Base-by-base conservation (phyloP, 1,140 invertebrate genomes). In the Euglossa dilemma region DNA sequence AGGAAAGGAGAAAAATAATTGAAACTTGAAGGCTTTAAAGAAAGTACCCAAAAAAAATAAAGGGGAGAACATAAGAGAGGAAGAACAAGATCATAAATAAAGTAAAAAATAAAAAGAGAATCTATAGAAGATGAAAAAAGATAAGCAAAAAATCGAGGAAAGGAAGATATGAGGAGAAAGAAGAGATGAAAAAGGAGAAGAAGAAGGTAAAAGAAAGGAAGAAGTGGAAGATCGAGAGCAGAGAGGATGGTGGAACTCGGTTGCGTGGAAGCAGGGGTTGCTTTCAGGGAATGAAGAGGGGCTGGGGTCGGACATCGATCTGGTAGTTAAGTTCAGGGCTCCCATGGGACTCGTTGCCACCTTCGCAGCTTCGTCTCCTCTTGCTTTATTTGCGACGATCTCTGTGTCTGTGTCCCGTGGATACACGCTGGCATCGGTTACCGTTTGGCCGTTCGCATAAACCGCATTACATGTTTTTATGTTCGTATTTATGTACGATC, bases 321-420 rank as follows among this genome's bases (percentile, higher is more conserved):
- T 92, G 91, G 91, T 90, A 92, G 93, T 94, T 93, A 93, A 93
- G 91, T 92, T 89, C 76, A 93, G 84, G 87, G 91, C 91, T 86
- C 93, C 92, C 92, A 54, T 50, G 93, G 87, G 93, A 93, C 93
- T 94, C 93, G 91, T 94, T 93, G 92, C 87, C 88, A 90, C 88
- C 86, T 87, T 88, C 87, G 87, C 86, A 80, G 87, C 71, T 74
- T 80, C 70, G 56, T 63, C 74, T 69, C 78, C 61, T 78, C 79
- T 66, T 57, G 61, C 47, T 59, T 25, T 43, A 64, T 85, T 67
- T 77, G 61, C 45, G 6, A 56, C 18, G 25, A 47, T 80, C 83
- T 74, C 47, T 71, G 18, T 78, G 76, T 71, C 74, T 28, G 78
- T 79, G 74, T 85, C 79, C 82, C 69, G 73, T 85, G 73, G 82